A percentile compares a stretch with the other conserved stretches of the same genome.
Conservation (phyloP, 2,113 vertebrate species). For the Boleophthalmus pectinirostris region DNA sequence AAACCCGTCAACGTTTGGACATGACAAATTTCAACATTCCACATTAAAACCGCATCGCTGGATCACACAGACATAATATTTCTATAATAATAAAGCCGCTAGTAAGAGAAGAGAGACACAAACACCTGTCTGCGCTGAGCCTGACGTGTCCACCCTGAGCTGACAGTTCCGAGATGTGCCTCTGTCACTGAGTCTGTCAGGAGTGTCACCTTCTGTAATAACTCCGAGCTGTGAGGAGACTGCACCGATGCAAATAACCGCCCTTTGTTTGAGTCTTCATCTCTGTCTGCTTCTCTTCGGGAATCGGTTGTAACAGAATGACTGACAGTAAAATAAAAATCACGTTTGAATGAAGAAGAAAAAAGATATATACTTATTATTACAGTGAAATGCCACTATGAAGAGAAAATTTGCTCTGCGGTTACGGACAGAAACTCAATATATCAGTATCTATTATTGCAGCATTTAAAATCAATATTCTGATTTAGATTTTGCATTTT, state of each 20-base stretch:
- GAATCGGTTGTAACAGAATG: background rate
- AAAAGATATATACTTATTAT: background rate
- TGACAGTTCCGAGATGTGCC: constrained; percentile 52
- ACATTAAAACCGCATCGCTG: background rate
- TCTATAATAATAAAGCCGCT: constrained; percentile 8
- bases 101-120: constrained; percentile 22
- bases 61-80: constrained; percentile 5
- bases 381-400: too few relatives aligned
- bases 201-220: constrained; percentile 61
- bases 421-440: too few relatives aligned
- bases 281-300: background rate
- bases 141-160: constrained; percentile 33
- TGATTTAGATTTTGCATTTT: too few relatives aligned
- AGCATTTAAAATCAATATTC: too few relatives aligned
- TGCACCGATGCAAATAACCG: constrained; percentile 40
- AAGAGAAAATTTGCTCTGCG: too few relatives aligned
- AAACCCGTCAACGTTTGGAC: constrained; percentile 4
- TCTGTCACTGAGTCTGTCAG: constrained; percentile 36
- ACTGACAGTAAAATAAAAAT: background rate
- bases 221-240: constrained; percentile 30
- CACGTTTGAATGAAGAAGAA: too few relatives aligned
- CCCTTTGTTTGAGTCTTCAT: constrained; percentile 9
- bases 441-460: too few relatives aligned
- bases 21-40: background rate
- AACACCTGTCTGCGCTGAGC: constrained; percentile 40